Conservation (phyloP, 2,888 invertebrate genomes). For the Aquatica leii region DNA sequence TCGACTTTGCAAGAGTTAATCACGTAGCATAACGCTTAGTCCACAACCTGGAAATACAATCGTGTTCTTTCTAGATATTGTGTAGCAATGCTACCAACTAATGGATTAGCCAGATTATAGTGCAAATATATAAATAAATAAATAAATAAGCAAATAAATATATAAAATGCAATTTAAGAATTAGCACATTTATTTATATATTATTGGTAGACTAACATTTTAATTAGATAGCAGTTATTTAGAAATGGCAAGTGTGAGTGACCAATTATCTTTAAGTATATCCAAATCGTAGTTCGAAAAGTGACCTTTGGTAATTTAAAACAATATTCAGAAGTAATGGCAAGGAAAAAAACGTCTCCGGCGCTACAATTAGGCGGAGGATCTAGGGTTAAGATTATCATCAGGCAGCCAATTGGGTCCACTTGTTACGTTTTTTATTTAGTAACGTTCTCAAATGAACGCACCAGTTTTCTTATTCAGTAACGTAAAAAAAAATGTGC, state of each 20-base stretch:
- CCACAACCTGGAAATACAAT: constrained; percentile 97
- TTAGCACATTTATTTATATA: no score
- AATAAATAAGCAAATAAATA: no score
- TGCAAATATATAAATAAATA: constrained; percentile 46
- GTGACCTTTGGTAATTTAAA: constrained; percentile 93
- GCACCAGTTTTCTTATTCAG: no score
- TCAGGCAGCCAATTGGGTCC: no score
- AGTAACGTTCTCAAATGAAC: no score
- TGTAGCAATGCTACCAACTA: constrained; percentile 97
- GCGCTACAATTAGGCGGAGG: constrained; percentile 99
- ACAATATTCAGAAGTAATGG: constrained; percentile 97
- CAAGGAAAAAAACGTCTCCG: constrained; percentile 97
- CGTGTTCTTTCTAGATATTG: constrained; percentile 97
- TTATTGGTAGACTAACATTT: no score
- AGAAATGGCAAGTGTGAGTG: constrained; percentile 97
- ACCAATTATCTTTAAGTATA: constrained; percentile 98
- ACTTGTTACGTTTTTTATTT: no score
- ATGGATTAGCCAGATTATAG: constrained; percentile 91
- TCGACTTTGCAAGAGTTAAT: constrained; percentile 61
- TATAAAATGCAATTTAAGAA: no score
- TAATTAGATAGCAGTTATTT: constrained; percentile 96
- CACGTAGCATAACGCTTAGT: constrained; percentile 97
- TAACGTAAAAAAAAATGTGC: no score
- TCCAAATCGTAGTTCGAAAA: constrained; percentile 90
- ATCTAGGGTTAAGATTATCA: constrained; percentile 94